Evolutionary conservation across 2,113 vertebrate genomes (phyloP).

Genomic region (Willisornis vidua): DNA sequence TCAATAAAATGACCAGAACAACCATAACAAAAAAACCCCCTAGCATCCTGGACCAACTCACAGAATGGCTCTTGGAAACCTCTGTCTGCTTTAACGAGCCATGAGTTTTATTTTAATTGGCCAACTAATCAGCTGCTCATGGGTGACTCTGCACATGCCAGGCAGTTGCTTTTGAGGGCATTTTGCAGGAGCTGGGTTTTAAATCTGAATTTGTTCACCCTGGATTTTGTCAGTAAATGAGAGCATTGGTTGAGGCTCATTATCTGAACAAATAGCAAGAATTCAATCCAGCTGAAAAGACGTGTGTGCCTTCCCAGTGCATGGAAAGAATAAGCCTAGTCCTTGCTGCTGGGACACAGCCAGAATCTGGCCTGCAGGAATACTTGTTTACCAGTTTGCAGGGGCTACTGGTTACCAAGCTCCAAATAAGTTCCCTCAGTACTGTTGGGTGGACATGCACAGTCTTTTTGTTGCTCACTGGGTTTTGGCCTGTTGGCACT

Average conservation of each 20-base stretch:
- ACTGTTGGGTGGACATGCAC: not conserved
- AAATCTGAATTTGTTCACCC: not conserved
- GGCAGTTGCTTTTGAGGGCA: not conserved
- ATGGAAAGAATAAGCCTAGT: not conserved
- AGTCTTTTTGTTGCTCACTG: not conserved
- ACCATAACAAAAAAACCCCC: not conserved
- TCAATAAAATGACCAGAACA: not conserved
- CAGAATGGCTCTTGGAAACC: not conserved
- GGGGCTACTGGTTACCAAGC: not conserved
- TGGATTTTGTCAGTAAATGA: conserved; percentile 1
- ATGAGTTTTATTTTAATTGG: conserved; percentile 37
- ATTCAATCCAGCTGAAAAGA: not conserved
- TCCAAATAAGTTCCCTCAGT: not conserved
- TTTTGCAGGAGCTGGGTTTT: conserved; percentile 18
- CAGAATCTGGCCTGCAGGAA: not conserved
- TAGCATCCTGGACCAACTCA: not conserved
- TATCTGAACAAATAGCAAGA: not conserved
- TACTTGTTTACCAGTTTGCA: not conserved
- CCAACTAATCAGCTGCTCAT: conserved; percentile 11
- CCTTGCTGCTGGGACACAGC: not conserved
- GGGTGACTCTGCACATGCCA: not conserved
- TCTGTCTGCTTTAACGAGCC: not conserved
- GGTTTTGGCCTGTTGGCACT: not conserved
- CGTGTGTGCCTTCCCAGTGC: not conserved
- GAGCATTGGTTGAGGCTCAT: conserved; percentile 32